phyloP scores from a whole-genome alignment of 2,797 vertebrate species.

The Falco concolor region DNA sequence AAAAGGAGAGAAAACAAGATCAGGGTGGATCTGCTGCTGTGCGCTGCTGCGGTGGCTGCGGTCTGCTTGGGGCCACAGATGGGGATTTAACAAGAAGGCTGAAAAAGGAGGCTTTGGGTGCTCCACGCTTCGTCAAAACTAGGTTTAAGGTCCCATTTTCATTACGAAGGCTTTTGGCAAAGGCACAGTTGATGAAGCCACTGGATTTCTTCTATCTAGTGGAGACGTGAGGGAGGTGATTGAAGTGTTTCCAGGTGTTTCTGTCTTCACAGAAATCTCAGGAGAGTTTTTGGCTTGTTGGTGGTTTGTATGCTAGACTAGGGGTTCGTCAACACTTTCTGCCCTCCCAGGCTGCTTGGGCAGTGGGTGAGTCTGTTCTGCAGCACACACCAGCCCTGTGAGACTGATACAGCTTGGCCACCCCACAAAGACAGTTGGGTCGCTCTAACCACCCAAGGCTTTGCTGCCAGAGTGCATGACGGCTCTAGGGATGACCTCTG shows the following conservation, averaged over 20 bases:
- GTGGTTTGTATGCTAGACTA: background rate
- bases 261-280: background rate
- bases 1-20: background rate
- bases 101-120: background rate
- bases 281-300: background rate
- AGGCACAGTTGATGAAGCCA: background rate
- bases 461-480: rapidly evolving
- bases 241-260: slow-evolving; percentile 49
- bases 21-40: background rate
- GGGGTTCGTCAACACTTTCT: background rate
- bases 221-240: background rate
- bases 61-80: background rate
- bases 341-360: background rate
- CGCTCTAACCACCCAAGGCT: background rate
- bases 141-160: background rate
- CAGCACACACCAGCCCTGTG: background rate
- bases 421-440: background rate
- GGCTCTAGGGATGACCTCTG: background rate
- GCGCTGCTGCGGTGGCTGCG: background rate
- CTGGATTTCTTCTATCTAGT: slow-evolving; percentile 16
- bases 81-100: background rate
- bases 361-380: background rate
- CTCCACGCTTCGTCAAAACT: background rate
- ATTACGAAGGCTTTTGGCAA: background rate
- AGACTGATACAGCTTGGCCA: background rate